Conservation (phyloP, 2,113 vertebrate species). For the Bubo bubo region DNA sequence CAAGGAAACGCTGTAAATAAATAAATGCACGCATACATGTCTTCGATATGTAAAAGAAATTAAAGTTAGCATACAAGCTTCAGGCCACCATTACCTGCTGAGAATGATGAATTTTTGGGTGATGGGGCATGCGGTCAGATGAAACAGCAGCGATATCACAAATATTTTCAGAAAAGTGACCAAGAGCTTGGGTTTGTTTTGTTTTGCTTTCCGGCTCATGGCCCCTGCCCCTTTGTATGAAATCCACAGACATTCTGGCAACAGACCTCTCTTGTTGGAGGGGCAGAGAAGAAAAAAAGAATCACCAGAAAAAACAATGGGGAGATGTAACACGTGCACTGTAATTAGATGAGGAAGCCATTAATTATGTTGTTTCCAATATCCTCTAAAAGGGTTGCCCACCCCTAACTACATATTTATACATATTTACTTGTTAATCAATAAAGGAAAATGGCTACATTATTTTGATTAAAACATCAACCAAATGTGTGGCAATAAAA, state of each 20-base stretch:
- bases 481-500: conserved; percentile 69
- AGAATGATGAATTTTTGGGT: not conserved
- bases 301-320: conserved; percentile 1
- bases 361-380: conserved; percentile 78
- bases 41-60: conserved; percentile 11
- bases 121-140: fast-evolving
- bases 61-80: not conserved
- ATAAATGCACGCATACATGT: not conserved
- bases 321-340: conserved; percentile 14
- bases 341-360: conserved; percentile 70
- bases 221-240: not conserved
- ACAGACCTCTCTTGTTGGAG: conserved; percentile 41
- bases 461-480: conserved; percentile 86
- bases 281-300: not conserved
- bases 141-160: not conserved
- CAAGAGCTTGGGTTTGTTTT: conserved; percentile 2
- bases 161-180: conserved; percentile 5
- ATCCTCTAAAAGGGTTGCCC: conserved; percentile 79
- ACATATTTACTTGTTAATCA: conserved; percentile 86
- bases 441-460: conserved; percentile 83
- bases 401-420: conserved; percentile 83
- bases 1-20: not conserved
- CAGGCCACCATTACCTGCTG: not conserved
- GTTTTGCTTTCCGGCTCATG: not conserved
- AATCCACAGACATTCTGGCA: conserved; percentile 18